Evolutionary conservation across 2,888 invertebrate species (phyloP).

Genomic region (Ommatoiulus sabulosus): DNA sequence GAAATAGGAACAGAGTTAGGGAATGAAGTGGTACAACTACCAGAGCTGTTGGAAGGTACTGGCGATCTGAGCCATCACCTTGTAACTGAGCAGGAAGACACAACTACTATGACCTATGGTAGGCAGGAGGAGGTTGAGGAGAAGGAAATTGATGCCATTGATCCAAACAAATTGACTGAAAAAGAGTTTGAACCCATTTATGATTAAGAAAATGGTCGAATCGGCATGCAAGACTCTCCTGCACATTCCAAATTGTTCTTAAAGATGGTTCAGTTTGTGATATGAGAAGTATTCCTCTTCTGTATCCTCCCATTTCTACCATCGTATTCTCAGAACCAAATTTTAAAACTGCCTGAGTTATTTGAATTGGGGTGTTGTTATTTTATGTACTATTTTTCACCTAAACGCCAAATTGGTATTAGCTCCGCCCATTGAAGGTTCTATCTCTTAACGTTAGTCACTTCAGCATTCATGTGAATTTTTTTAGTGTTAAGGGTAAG

Average conservation of each 20-base stretch:
- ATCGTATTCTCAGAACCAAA: background rate
- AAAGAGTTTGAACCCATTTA: conserved; percentile 63
- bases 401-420: background rate
- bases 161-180: conserved; percentile 59
- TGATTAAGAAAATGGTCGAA: conserved; percentile 54
- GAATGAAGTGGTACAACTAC: conserved; percentile 56
- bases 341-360: background rate
- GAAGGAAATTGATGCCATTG: conserved; percentile 47
- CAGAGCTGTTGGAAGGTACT: conserved; percentile 60
- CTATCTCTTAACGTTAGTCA: background rate
- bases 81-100: background rate
- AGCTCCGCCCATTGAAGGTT: background rate
- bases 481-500: background rate
- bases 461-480: background rate
- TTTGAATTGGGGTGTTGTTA: background rate
- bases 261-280: background rate
- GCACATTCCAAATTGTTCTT: background rate
- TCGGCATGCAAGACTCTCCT: background rate
- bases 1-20: conserved; percentile 57
- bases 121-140: conserved; percentile 41
- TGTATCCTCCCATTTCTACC: background rate
- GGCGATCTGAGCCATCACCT: conserved; percentile 59
- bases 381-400: background rate
- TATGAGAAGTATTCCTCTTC: background rate
- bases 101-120: background rate